Percentiles rank a stretch among this genome's conserved stretches.
phyloP scores from a whole-genome alignment of 2,888 invertebrate genomes.

The Drosophila algonquin region DNA sequence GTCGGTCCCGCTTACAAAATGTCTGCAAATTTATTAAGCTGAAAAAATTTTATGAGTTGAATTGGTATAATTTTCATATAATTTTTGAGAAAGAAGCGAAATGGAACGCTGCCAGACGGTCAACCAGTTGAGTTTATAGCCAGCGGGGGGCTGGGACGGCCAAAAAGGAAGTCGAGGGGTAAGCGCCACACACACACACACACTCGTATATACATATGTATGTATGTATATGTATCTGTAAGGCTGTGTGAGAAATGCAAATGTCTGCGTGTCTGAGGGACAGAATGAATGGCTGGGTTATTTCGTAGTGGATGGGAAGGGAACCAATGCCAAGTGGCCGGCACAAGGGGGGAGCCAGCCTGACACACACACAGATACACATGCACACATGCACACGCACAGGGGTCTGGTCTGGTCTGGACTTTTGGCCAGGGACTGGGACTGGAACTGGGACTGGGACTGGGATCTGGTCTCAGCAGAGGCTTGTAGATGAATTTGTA shows the following conservation, averaged over 20 bases:
- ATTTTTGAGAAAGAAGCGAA: constrained; percentile 74
- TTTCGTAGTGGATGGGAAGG: constrained; percentile 9
- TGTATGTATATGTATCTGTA: constrained; percentile 7
- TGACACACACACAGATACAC: constrained; percentile 20
- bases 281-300: constrained; percentile 31
- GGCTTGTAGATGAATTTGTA: constrained; percentile 76
- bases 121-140: constrained; percentile 13
- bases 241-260: constrained; percentile 65
- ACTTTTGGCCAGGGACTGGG: constrained; percentile 8
- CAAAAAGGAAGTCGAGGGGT: constrained; percentile 4
- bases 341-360: constrained; percentile 34
- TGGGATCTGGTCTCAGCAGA: background rate
- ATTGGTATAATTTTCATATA: constrained; percentile 83
- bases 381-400: constrained; percentile 21
- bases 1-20: constrained; percentile 58
- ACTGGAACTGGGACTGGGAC: background rate
- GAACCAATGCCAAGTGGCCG: constrained; percentile 58
- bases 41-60: constrained; percentile 82
- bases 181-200: constrained; percentile 58
- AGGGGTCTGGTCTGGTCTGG: constrained; percentile 29
- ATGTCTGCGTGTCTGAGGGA: constrained; percentile 59
- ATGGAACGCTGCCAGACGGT: constrained; percentile 61
- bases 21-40: constrained; percentile 80
- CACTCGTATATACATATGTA: constrained; percentile 1
- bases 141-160: constrained; percentile 22